Percentiles rank a stretch among this genome's conserved stretches.
These are phyloP conservation scores for Patiria pectinifera DNA, from an alignment of 53 echinoderm and acorn worm species.

Conservation along the genomic window DNA sequence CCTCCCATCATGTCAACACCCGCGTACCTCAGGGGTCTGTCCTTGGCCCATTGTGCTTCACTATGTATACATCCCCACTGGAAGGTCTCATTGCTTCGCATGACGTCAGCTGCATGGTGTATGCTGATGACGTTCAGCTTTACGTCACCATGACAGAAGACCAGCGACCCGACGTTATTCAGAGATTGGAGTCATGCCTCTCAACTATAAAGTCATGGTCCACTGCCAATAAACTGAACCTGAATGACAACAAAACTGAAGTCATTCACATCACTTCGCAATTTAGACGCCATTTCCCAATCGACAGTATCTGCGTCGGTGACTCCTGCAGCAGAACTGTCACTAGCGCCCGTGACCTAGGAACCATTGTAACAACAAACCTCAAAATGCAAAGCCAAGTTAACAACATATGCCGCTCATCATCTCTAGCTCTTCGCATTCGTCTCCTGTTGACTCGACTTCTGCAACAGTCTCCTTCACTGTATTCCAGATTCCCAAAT, in stretches of 20 bases:
- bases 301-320: neutral
- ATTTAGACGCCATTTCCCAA: constrained; percentile 10
- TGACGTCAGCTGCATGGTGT: constrained; percentile 2
- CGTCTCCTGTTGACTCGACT: constrained; percentile 31
- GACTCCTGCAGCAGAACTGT: neutral
- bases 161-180: too few species aligned
- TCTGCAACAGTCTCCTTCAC: constrained; percentile 29
- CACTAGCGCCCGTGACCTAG: constrained; percentile 22
- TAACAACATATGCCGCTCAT: neutral
- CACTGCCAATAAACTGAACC: neutral
- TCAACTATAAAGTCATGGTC: constrained; percentile 4
- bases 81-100: neutral
- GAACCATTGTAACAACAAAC: constrained; percentile 4
- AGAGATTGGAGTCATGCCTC: too few species aligned
- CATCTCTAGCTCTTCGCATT: constrained; percentile 25
- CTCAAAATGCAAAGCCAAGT: constrained; percentile 21
- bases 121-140: neutral
- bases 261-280: constrained; percentile 27
- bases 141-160: too few species aligned
- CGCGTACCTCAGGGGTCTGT: constrained; percentile 32
- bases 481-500: neutral
- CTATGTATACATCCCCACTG: constrained; percentile 8
- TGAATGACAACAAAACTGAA: neutral
- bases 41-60: constrained; percentile 6
- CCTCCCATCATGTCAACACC: neutral